Evolutionary conservation across 2,113 vertebrate species (phyloP), one percentile per base, ranked within the genome.

Genomic region (Thalassoma bifasciatum): DNA sequence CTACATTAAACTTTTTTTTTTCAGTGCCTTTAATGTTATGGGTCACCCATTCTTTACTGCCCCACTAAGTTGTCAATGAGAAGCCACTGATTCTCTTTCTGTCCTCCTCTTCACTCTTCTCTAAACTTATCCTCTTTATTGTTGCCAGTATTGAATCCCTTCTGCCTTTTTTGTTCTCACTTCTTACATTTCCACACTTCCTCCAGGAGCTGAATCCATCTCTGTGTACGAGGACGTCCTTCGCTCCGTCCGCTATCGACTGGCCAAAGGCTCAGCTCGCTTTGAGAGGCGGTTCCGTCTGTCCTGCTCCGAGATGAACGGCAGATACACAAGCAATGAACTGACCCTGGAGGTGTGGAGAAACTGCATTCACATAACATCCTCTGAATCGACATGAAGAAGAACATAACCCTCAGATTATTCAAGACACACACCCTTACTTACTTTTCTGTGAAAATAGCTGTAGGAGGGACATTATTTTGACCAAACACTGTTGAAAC

Each of bases 261-360:
- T 97, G 72, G 94, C 90, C 58, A 96, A 84, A 0, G 96, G 96
- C 2, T 96, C 96, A 0, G 95, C 96, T 21, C 95, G 98, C 59
- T 99, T 97, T 0, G 95, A 98, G 79, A 93, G 98, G 80, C 95
- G 96, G 58, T 99, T 99, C 86, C 95, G 97, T 42, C 93, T 99
- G 61, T 98, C 96, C 80, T 99, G 98, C 93, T 97, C 96, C 0
- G 98, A 99, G 92, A 99, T 99, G 97, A 99, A 99, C 0, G 98
- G 98, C 36, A 96, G 97, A 63, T 99, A 99, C 89, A 97, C 97
- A 72, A 99, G 98, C 93, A 99, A 99, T 0, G 96, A 98, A 79
- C 94, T 99, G 75, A 95, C 96, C 10, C 94, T 99, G 42, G 98
- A 99, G 96, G 98, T 99, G 93, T 79, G 36, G 60, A 37, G 47